Evolutionary conservation across 2,113 vertebrate genomes (phyloP), one percentile per base, ranked within the genome.

Genomic region (Festucalex cinctus): DNA sequence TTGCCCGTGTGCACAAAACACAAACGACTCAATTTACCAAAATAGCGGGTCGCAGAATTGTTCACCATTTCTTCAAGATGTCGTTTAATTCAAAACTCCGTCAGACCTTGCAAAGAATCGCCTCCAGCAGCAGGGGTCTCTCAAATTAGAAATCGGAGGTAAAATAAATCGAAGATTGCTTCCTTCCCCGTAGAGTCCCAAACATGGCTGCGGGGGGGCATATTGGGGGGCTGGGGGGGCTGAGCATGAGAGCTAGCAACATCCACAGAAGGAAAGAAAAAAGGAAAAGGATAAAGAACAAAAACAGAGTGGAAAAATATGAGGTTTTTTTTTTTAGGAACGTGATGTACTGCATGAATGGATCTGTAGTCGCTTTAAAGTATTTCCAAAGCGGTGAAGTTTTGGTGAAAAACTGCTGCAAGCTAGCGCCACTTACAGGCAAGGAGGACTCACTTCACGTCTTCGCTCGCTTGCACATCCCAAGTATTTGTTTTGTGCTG

Each of bases 61-160:
- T 78, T 84, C 66, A 75, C 80, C 68, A 74, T 88, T 83, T 87
- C 83, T 84, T 46, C 7, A 41, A 41, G 22, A 83, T 73, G 63
- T 79, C 75, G 78, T 89, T 87, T 88, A 84, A 88, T 88, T 89
- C 86, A 87, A 88, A 80, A 75, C 80, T 62, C 60, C 9, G 82
- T 85, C 85, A 85, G 71, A 77, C 78, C 57, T 74, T 75, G 80
- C 28, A 58, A 79, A 74, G 77, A 77, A 82, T 83, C 85, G 79
- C 73, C 85, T 78, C 90, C 83, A 88, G 87, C 90, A 90, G 63
- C 84, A 88, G 89, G 89, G 88, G 84, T 80, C 79, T 92, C 87
- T 90, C 82, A 92, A 90, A 92, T 88, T 91, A 83, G 85, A 91
- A 85, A 76, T 75, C 70, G 78, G 78, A 86, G 86, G 88, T 83